Percentiles rank a stretch among this genome's conserved stretches.
Evolutionary conservation across 2,113 vertebrate species (phyloP).

Genomic region (Terrapene triunguis): DNA sequence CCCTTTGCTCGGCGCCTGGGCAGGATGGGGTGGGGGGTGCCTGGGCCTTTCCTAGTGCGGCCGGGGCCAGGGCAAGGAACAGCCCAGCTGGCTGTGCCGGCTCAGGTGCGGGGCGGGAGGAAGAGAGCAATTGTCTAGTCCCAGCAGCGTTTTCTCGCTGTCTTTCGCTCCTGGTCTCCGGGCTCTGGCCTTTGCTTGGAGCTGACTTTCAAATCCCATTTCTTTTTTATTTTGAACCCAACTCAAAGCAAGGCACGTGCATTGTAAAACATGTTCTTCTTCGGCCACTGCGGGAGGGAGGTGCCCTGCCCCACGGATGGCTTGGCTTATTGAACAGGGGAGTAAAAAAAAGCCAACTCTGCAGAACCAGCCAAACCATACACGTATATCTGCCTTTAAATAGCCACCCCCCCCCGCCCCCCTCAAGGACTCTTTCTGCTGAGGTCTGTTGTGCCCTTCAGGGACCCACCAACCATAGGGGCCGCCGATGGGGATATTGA

Average conservation of each 20-base stretch:
- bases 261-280: not conserved
- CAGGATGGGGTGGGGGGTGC: not conserved
- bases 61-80: too few species aligned
- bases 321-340: not conserved
- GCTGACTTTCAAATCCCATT: not conserved
- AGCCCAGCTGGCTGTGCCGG: too few species aligned
- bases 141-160: not conserved
- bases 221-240: not conserved
- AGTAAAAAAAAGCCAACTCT: not conserved
- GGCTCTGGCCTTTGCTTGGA: not conserved
- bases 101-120: too few species aligned
- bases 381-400: not conserved
- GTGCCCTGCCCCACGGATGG: not conserved
- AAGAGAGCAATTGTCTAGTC: not conserved
- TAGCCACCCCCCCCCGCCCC: not conserved
- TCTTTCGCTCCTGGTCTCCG: not conserved
- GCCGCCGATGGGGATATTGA: not conserved
- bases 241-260: not conserved
- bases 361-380: not conserved
- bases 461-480: not conserved
- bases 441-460: not conserved
- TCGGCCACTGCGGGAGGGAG: not conserved
- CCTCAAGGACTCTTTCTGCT: rapidly evolving
- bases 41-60: not conserved
- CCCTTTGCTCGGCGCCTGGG: not conserved